phyloP scores from a whole-genome alignment of 2,113 vertebrate species.

The Procavia capensis region DNA sequence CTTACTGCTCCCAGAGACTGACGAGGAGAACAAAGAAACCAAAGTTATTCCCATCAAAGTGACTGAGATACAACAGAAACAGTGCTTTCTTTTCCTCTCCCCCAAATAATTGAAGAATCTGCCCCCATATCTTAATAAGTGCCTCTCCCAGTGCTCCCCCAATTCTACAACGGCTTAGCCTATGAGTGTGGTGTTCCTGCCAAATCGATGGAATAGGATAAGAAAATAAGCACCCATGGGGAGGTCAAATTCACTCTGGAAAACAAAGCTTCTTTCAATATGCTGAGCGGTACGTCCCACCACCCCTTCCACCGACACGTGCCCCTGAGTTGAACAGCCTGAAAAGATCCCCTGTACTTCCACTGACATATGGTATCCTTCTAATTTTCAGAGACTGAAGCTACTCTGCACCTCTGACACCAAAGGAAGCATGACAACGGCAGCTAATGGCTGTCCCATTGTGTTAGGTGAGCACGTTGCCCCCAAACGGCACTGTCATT shows the following conservation, averaged over 20 bases:
- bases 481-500: conserved; percentile 61
- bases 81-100: background rate
- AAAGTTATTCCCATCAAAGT: conserved; percentile 25
- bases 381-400: conserved; percentile 65
- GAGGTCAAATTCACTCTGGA: background rate
- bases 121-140: background rate
- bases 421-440: conserved; percentile 56
- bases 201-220: background rate
- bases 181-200: background rate
- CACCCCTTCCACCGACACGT: background rate
- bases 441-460: conserved; percentile 64
- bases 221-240: conserved; percentile 32
- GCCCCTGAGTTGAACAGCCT: conserved; percentile 16
- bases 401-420: background rate
- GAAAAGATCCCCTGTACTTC: conserved; percentile 37
- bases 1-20: background rate
- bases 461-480: conserved; percentile 26
- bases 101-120: background rate
- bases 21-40: background rate
- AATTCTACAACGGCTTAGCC: background rate
- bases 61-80: conserved; percentile 11
- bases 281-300: background rate
- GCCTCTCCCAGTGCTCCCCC: background rate
- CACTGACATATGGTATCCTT: conserved; percentile 40
- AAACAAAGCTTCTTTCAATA: conserved; percentile 19